phyloP scores from a whole-genome alignment of 2,797 vertebrate genomes.

The Danio tinwini region DNA sequence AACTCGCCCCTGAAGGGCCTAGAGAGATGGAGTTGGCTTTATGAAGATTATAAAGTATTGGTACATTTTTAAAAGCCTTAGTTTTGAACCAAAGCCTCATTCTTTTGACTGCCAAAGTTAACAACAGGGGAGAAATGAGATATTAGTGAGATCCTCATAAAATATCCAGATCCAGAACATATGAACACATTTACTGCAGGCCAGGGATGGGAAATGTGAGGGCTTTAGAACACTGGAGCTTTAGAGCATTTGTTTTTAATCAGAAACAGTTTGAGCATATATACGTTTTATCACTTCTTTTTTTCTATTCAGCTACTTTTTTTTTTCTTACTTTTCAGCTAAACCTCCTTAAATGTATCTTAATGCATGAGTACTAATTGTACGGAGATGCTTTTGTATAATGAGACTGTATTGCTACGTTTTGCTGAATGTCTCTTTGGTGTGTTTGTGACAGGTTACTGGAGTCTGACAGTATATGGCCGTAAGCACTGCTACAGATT shows the following conservation, averaged over 20 bases:
- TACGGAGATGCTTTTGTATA: background rate
- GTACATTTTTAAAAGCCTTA: too few relatives aligned
- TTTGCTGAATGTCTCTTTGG: background rate
- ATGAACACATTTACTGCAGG: conserved; percentile 28
- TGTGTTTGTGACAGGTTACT: conserved; percentile 83
- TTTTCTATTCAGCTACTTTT: background rate
- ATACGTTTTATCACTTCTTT: background rate
- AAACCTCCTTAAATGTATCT: too few relatives aligned
- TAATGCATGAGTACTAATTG: background rate
- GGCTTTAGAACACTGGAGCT: background rate
- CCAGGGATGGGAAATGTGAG: background rate
- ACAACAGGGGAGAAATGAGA: conserved; percentile 10
- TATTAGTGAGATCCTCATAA: conserved; percentile 24
- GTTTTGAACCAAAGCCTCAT: background rate
- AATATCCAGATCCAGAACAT: conserved; percentile 23
- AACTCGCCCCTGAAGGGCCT: background rate
- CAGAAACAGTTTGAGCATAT: conserved; percentile 10
- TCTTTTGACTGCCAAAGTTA: conserved; percentile 34
- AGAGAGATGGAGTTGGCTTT: background rate
- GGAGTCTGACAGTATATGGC: conserved; percentile 93
- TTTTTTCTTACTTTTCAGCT: background rate
- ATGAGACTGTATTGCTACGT: background rate
- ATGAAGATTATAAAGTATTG: background rate
- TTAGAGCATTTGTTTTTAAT: conserved; percentile 12
- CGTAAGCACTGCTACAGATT: conserved; percentile 92